Base-by-base conservation (phyloP, 2,888 invertebrate genomes). In the Pelosia muscerda region DNA sequence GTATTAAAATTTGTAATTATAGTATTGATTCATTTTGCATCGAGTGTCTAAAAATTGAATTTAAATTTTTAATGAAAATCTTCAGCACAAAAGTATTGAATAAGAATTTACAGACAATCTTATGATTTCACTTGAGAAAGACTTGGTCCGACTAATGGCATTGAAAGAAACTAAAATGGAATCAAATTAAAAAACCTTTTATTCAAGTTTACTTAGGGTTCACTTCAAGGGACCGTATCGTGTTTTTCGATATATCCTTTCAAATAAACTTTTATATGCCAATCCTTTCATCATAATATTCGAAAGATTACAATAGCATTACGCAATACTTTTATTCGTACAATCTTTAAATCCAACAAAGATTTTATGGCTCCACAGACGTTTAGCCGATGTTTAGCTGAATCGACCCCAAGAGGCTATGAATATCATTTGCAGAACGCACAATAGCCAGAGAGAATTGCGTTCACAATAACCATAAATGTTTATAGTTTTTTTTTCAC, bases 361-460 rank as follows among this genome's bases (percentile, higher is more conserved):
- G 70, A 78, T 74, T 78, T 78, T 76, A 72, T 63, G 65, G 70
- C 69, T 55, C 70, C 56, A 42, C 69, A 81, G 76, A 72, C 79
- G 76, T 81, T 81, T 78, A 81, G 76, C 62, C 74, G 65, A 72
- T 78, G 79, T 79, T 81, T 81, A 81, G 77, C 67, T 62, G 63
- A 71, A 79, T 74, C 65, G 73, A 61, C 75, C 80, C 74, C 75
- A 57, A 42, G 72, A 65, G 69, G 75, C 66, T 56, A 72, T 73
- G 73, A 77, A 76, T 73, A 78, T 71, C 76, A 81, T 80, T 79
- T 57, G 59, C 66, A 69, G 38, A 63, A 60, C 65, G 69, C 69
- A 60, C 74, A 70, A 61, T 59, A 54, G 56, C 71, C 71, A 79
- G 64, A 31, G 55, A 78, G 72, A 74, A 76, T 68, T 73, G 72